Percentiles rank a stretch among this genome's conserved stretches.
These are phyloP conservation scores for Amblyopsis rosae DNA, from an alignment of 2,113 vertebrate genomes.

Conservation along the genomic window DNA sequence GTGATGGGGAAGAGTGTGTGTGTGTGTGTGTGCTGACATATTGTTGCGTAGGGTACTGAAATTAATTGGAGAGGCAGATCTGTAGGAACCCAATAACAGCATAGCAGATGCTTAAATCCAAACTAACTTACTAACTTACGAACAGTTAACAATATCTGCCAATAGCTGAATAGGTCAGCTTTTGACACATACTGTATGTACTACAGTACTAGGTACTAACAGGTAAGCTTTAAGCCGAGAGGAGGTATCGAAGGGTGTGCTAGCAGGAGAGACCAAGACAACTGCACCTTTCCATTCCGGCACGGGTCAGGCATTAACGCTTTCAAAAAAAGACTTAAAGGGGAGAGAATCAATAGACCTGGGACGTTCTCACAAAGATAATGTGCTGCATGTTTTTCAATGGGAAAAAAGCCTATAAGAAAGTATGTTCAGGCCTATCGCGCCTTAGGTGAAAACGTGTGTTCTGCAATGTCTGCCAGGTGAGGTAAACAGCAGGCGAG, in stretches of 20 bases:
- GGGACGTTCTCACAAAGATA: neutral
- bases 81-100: neutral
- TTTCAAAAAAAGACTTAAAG: constrained; percentile 26
- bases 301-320: constrained; percentile 24
- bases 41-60: neutral
- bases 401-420: neutral
- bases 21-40: neutral
- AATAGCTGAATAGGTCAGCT: no score
- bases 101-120: neutral
- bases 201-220: neutral
- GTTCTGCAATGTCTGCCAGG: constrained; percentile 10
- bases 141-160: no score
- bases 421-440: neutral
- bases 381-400: neutral
- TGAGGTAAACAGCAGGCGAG: constrained; percentile 30
- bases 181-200: no score
- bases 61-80: constrained; percentile 1
- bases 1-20: no score
- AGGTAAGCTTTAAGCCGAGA: constrained; percentile 3
- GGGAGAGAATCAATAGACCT: neutral
- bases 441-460: neutral
- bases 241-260: constrained; percentile 38
- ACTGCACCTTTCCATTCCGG: constrained; percentile 41
- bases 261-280: constrained; percentile 30
- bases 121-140: neutral